These are phyloP conservation scores for Nanorana parkeri DNA, from an alignment of 2,113 vertebrate genomes.

Conservation along the genomic window DNA sequence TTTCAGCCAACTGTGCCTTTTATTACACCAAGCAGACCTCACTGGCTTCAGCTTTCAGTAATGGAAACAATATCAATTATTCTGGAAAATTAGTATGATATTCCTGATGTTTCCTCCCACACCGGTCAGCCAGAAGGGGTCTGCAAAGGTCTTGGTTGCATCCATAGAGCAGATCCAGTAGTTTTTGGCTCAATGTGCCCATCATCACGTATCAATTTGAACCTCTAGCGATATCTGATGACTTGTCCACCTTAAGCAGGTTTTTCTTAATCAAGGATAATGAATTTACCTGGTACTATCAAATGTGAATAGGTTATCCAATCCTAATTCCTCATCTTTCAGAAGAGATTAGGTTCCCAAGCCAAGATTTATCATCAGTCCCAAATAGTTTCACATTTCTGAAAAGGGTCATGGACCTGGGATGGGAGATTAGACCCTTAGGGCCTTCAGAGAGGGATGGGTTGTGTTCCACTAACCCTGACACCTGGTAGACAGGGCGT, in stretches of 20 bases:
- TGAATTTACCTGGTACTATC: conserved; percentile 7
- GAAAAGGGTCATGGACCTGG: conserved; percentile 41
- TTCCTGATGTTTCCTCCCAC: no score
- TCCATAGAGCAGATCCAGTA: no score
- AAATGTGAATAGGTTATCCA: conserved; percentile 34
- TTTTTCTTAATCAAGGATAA: not conserved
- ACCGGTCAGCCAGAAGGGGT: no score
- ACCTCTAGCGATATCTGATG: not conserved
- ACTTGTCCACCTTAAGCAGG: conserved; percentile 3
- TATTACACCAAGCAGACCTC: no score
- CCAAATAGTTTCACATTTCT: conserved; percentile 43
- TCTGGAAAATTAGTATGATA: no score
- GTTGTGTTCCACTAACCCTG: conserved; percentile 11
- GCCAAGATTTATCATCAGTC: conserved; percentile 39
- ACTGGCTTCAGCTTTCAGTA: no score
- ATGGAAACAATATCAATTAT: no score
- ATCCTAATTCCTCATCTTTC: conserved; percentile 50
- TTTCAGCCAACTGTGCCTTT: no score
- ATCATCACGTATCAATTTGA: not conserved
- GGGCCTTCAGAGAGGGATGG: conserved; percentile 24
- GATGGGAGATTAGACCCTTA: conserved; percentile 39
- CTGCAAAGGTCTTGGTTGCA: no score
- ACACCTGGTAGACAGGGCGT: conserved; percentile 49
- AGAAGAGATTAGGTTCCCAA: conserved; percentile 43
- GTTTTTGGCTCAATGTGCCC: no score